Percentiles rank a stretch among this genome's conserved stretches.
phyloP scores from a whole-genome alignment of 2,113 vertebrate species.

The Strix aluco region DNA sequence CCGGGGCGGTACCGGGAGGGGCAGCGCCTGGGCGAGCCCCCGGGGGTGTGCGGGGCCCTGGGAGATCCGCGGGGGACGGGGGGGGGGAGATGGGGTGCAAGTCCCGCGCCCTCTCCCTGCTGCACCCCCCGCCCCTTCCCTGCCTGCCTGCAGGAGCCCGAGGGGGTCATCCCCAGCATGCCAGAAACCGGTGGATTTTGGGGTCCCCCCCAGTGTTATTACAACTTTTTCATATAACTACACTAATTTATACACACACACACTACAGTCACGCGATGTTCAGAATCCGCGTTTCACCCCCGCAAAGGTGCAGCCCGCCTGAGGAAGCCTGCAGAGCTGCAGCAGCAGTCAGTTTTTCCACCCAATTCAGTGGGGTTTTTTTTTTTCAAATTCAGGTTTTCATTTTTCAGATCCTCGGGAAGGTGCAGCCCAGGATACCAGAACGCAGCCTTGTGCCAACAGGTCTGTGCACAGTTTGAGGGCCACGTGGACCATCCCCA shows the following conservation, averaged over 20 bases:
- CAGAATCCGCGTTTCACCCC: neutral
- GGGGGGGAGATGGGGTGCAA: too few species aligned
- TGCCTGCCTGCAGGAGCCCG: neutral
- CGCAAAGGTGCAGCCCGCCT: neutral
- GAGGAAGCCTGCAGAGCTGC: neutral
- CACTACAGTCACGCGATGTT: neutral
- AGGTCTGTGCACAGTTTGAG: neutral
- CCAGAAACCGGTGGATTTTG: neutral
- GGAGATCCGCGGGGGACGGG: neutral
- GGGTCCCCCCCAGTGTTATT: neutral
- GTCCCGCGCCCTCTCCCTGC: neutral
- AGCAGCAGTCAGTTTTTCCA: neutral
- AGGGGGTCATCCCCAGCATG: neutral
- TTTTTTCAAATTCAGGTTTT: neutral
- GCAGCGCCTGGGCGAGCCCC: neutral
- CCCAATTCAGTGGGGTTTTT: too few species aligned
- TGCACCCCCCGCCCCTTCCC: neutral
- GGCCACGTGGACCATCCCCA: neutral
- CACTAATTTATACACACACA: accelerated
- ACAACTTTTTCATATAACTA: too few species aligned
- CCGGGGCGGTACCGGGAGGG: neutral
- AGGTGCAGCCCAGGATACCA: accelerated
- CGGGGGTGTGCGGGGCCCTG: neutral
- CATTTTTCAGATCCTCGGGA: neutral
- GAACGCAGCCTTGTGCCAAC: neutral